Percentiles rank a stretch among this genome's conserved stretches.
These are phyloP conservation scores for Platypus cylindrus DNA, from an alignment of 2,888 invertebrate species.

Conservation along the genomic window DNA sequence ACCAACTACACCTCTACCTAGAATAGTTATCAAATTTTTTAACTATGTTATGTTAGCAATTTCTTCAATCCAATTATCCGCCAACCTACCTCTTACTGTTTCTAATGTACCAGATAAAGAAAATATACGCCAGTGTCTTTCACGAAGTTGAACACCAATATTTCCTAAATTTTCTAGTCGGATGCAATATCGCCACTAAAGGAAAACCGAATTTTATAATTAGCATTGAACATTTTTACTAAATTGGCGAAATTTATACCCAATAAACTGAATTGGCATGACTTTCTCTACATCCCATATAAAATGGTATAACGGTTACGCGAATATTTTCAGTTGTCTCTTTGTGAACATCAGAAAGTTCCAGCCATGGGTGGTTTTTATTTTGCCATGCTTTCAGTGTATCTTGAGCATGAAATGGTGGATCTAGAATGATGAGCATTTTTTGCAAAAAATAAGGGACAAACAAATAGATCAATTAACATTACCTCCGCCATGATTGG, in stretches of 20 bases:
- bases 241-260: conserved; percentile 38
- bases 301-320: conserved; percentile 97
- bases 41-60: too few relatives aligned
- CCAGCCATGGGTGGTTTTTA: conserved; percentile 94
- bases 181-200: conserved; percentile 94
- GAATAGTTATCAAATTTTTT: too few relatives aligned
- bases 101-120: conserved; percentile 87
- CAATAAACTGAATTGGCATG: conserved; percentile 88
- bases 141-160: conserved; percentile 80
- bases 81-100: conserved; percentile 63
- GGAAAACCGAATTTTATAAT: conserved; percentile 26
- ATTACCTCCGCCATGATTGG: conserved; percentile 62
- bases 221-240: background rate
- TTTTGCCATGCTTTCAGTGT: conserved; percentile 92
- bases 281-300: conserved; percentile 89
- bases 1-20: conserved; percentile 80
- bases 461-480: background rate
- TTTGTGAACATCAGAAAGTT: conserved; percentile 90
- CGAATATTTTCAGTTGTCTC: conserved; percentile 94
- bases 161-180: conserved; percentile 88
- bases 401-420: conserved; percentile 78
- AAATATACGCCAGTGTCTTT: conserved; percentile 97
- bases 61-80: background rate
- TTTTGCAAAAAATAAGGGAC: background rate
- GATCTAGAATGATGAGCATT: conserved; percentile 50